A percentile compares a stretch with the other conserved stretches of the same genome.
Evolutionary conservation across 2,797 vertebrate species (phyloP).

Genomic region (Podarcis lilfordi): DNA sequence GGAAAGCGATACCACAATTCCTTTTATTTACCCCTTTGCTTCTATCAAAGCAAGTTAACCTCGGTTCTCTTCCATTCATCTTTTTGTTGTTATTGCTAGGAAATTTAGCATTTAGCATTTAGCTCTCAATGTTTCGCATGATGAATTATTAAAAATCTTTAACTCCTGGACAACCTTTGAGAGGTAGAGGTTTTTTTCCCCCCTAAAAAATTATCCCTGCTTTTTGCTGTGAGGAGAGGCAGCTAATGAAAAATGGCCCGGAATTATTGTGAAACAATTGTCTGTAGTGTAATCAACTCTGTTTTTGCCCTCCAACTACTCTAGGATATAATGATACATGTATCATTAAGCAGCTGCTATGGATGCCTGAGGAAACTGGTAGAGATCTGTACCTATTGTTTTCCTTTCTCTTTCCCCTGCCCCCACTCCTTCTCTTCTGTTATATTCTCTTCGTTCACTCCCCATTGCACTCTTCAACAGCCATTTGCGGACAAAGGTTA

Average conservation of each 20-base stretch:
- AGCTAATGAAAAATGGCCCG: slow-evolving; percentile 85
- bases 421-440: slow-evolving; percentile 55
- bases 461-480: slow-evolving; percentile 53
- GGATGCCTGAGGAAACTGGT: slow-evolving; percentile 83
- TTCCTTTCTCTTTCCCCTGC: slow-evolving; percentile 71
- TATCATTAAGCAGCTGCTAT: slow-evolving; percentile 88
- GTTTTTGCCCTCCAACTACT: slow-evolving; percentile 88
- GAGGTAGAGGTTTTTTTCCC: slow-evolving; percentile 72
- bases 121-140: slow-evolving; percentile 80
- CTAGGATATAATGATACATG: slow-evolving; percentile 87
- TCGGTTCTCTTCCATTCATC: slow-evolving; percentile 70
- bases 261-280: slow-evolving; percentile 89
- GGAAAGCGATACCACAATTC: slow-evolving; percentile 62
- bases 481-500: slow-evolving; percentile 24
- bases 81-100: slow-evolving; percentile 74
- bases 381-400: slow-evolving; percentile 85
- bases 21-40: slow-evolving; percentile 70
- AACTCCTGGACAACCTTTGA: slow-evolving; percentile 80
- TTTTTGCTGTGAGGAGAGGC: slow-evolving; percentile 84
- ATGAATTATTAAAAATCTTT: slow-evolving; percentile 88
- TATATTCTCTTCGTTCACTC: slow-evolving; percentile 59
- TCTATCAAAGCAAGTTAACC: slow-evolving; percentile 72
- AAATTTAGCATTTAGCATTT: slow-evolving; percentile 79
- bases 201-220: slow-evolving; percentile 80
- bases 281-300: slow-evolving; percentile 90